These are phyloP conservation scores for Pararge aegeria DNA, from an alignment of 1,140 invertebrate genomes.

Conservation along the genomic window DNA sequence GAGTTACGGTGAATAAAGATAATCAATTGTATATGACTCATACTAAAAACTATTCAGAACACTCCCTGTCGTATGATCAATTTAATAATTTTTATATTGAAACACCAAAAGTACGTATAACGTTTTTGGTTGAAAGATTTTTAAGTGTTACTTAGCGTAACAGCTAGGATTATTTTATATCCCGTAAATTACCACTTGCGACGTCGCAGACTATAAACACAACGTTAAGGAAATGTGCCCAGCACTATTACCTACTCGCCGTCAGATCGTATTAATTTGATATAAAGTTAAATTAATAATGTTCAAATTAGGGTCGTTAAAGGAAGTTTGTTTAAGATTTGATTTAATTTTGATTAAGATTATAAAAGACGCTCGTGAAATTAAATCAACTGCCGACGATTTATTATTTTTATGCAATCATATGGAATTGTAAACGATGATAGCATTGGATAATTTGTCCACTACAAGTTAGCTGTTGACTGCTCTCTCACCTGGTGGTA, in stretches of 20 bases:
- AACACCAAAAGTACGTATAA: too few relatives aligned
- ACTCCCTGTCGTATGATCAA: too few relatives aligned
- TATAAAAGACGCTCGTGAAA: not conserved
- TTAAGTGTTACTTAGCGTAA: too few relatives aligned
- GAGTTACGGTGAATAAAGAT: too few relatives aligned
- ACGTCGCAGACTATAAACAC: not conserved
- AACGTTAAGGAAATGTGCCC: not conserved
- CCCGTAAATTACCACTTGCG: not conserved
- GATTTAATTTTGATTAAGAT: conserved; percentile 6
- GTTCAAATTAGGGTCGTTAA: not conserved
- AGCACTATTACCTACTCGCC: not conserved
- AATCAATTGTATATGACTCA: too few relatives aligned
- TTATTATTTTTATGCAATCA: not conserved
- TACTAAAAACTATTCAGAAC: too few relatives aligned
- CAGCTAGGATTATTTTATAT: not conserved
- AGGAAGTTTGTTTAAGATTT: not conserved
- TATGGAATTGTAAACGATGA: not conserved
- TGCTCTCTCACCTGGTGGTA: too few relatives aligned
- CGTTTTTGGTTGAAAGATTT: too few relatives aligned
- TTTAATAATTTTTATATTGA: too few relatives aligned
- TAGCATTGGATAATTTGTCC: too few relatives aligned
- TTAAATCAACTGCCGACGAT: not conserved
- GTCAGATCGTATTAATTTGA: not conserved
- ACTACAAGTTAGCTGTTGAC: too few relatives aligned
- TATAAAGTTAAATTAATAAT: conserved; percentile 1